phyloP scores from a whole-genome alignment of 2,113 vertebrate species.

The Nothoprocta perdicaria region DNA sequence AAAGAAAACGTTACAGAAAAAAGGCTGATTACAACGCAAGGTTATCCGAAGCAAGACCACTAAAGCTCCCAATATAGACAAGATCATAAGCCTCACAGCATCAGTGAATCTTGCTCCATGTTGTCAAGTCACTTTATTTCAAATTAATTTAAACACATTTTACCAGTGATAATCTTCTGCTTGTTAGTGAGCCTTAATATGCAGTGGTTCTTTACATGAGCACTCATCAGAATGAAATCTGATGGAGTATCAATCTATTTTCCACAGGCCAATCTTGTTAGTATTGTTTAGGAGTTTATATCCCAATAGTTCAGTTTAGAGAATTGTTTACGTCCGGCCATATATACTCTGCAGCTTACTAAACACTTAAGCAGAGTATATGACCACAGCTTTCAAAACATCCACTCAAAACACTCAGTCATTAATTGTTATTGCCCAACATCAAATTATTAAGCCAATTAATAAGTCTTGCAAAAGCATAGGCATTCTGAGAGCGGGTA shows the following conservation, averaged over 20 bases:
- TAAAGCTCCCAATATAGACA: neutral
- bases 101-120: neutral
- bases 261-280: neutral
- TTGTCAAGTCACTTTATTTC: neutral
- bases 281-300: neutral
- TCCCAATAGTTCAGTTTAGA: neutral
- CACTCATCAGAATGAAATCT: neutral
- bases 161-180: neutral
- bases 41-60: neutral
- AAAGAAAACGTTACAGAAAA: neutral
- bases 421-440: neutral
- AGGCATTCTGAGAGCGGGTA: neutral
- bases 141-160: neutral
- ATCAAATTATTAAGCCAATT: neutral
- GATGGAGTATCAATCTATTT: neutral
- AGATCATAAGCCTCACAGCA: neutral
- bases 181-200: neutral
- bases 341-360: neutral
- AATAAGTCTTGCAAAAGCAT: neutral
- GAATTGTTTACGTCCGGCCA: neutral
- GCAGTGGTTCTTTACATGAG: neutral
- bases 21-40: neutral
- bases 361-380: neutral
- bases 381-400: neutral
- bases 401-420: neutral